Evolutionary conservation across 2,888 invertebrate species (phyloP), one percentile per base, ranked within the genome.

Genomic region (Augiades crinisus): DNA sequence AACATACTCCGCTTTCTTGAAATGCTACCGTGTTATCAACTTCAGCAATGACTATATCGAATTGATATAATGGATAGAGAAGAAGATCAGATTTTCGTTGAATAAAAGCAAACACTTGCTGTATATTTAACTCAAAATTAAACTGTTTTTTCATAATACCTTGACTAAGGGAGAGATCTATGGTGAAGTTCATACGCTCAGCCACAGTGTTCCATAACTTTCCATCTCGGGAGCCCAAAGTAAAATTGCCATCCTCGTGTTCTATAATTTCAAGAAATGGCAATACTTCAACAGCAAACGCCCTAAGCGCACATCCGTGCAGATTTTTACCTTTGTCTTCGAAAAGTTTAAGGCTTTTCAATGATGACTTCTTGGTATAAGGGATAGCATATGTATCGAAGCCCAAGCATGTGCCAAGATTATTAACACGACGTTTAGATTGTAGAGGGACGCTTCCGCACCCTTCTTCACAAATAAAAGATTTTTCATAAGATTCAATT

Each of bases 1-100:
- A 69, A 54, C 89, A 89, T 3, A 84, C 76, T 8, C 89, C 89
- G 40, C 89, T 89, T 1, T 78, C 85, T 59, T 69, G 78, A 37
- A 64, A 70, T 0, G 84, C 71, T 50, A 79, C 68, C 1, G 78
- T 75, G 31, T 73, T 66, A 62, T 89, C 88, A 14, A 83, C 17
- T 16, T 82, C 72, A 0, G 83, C 65, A 12, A 89, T 61, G 13
- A 81, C 62, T 1, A 84, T 55, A 59, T 87, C 84, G 44, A 86
- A 80, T 55, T 76, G 77, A 54, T 87, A 89, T 17, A 88, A 64
- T 0, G 89, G 88, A 19, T 68, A 65, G 1, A 87, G 57, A 30
- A 76, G 67, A 16, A 87, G 54, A 53, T 89, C 89, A 8, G 65
- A 78, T 57, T 76, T 79, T 58, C 88, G 72, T 30, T 68, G 64